Evolutionary conservation across 2,113 vertebrate genomes (phyloP).

Genomic region (Melanotaenia duboulayi): DNA sequence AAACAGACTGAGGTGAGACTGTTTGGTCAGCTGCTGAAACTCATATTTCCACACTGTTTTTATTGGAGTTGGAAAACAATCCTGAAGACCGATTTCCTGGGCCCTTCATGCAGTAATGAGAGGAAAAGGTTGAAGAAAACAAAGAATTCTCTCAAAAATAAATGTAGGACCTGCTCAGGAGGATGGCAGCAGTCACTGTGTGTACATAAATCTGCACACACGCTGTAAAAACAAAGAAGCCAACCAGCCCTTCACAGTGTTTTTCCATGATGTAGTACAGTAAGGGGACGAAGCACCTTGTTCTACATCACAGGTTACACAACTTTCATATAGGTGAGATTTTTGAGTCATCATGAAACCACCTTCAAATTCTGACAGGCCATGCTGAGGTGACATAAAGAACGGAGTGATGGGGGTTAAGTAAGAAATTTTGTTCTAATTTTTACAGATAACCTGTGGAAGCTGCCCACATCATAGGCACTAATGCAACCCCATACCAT

Average conservation of each 20-base stretch:
- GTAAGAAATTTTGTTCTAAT: too few species aligned
- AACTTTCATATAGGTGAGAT: too few species aligned
- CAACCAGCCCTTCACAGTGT: background rate
- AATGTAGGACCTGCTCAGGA: background rate
- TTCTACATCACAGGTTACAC: too few species aligned
- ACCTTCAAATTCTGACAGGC: too few species aligned
- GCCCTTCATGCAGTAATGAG: background rate
- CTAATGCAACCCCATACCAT: too few species aligned
- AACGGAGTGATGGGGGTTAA: too few species aligned
- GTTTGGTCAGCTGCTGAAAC: conserved; percentile 22
- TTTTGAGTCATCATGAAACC: too few species aligned
- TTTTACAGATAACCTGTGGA: too few species aligned
- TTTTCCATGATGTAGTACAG: too few species aligned
- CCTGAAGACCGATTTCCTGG: conserved; percentile 7
- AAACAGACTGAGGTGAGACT: background rate
- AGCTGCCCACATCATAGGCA: too few species aligned
- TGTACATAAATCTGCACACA: background rate
- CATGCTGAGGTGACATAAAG: too few species aligned
- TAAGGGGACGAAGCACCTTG: too few species aligned
- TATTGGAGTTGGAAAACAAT: conserved; percentile 16
- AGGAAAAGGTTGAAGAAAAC: background rate
- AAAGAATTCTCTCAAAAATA: background rate
- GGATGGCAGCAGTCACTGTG: background rate
- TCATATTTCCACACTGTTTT: conserved; percentile 7
- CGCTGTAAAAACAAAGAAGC: background rate